phyloP scores from a whole-genome alignment of 2,797 vertebrate species.

The Crocodylus rhombifer region DNA sequence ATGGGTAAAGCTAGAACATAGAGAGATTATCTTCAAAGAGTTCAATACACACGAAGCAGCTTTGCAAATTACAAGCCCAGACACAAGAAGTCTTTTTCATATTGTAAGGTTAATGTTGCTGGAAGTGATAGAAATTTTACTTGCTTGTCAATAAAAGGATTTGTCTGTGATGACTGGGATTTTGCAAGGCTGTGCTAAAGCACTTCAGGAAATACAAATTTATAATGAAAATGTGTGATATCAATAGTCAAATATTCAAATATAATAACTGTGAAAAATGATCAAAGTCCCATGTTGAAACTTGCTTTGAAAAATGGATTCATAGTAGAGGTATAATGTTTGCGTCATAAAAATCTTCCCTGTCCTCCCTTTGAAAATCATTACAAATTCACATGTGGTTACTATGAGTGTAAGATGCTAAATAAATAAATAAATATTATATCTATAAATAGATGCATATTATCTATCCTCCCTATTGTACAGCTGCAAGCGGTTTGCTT shows the following conservation, averaged over 20 bases:
- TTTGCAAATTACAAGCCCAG: slow-evolving; percentile 2
- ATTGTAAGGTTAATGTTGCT: not conserved
- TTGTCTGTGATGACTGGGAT: not conserved
- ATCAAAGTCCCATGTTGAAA: not conserved
- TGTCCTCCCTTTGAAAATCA: not conserved
- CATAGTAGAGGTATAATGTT: not conserved
- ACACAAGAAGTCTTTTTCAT: not conserved
- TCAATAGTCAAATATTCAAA: not conserved
- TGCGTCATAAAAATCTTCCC: not conserved
- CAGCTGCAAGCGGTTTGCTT: not conserved
- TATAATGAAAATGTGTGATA: not conserved
- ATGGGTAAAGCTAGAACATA: not conserved
- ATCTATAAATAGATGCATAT: not conserved
- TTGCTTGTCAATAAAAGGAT: not conserved
- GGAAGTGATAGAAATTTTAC: slow-evolving; percentile 33
- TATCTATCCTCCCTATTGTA: not conserved
- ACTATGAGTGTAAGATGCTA: too few species aligned
- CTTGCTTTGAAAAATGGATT: not conserved
- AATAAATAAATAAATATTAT: too few species aligned
- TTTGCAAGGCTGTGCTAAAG: not conserved
- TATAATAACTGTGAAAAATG: not conserved
- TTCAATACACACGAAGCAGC: not conserved
- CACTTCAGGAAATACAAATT: not conserved
- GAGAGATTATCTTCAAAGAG: fast-evolving
- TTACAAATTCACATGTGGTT: too few species aligned